Evolutionary conservation across 2,888 invertebrate species (phyloP), one percentile per base, ranked within the genome.

Genomic region (Meiosimyza platycephala): DNA sequence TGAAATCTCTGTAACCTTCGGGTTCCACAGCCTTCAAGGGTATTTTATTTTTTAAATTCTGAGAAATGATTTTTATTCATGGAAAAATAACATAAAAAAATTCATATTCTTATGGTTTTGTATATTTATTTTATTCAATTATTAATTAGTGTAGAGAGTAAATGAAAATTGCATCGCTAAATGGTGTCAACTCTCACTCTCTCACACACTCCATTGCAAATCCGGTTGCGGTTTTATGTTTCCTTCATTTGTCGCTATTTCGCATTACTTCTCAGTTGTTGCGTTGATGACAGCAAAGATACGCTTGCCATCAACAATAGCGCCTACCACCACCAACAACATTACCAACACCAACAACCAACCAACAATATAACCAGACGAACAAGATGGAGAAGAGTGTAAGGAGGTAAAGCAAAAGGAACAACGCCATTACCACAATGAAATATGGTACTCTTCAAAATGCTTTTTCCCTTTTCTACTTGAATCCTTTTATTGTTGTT

Each of bases 391-490:
- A 15, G 15, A n/a, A 16, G n/a, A 7, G 2, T 7, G n/a, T 12
- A 16, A 13, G 28, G 57, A n/a, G 28, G 16, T 16, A 54, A 54
- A 18, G 3, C 16, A 57, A 6, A 48, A 16, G 3, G 3, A 63
- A 12, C 55, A 28, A 40, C 57, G 55, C n/a, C 67, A 22, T 54
- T 28, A 47, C 47, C 55, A 55, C 55, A 40, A 57, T 57, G 67
- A 55, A 67, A 67, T 57, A 55, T 67, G 55, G 55, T 55, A 47
- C 57, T 18, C 67, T 67, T 67, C 55, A 67, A 67, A n/a, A 67
- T 57, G 55, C 67, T 67, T 47, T 40, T 67, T 67, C 55, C 55
- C 67, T 55, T 52, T 57, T 52, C 66, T 54, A 11, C 66, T 33
- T 63, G 47, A 54, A 54, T 66, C 66, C 52, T 54, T 52, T 51